These are phyloP conservation scores for Paramuricea clavata DNA, from an alignment of 92 coral and sea anemone genomes.

Conservation along the genomic window DNA sequence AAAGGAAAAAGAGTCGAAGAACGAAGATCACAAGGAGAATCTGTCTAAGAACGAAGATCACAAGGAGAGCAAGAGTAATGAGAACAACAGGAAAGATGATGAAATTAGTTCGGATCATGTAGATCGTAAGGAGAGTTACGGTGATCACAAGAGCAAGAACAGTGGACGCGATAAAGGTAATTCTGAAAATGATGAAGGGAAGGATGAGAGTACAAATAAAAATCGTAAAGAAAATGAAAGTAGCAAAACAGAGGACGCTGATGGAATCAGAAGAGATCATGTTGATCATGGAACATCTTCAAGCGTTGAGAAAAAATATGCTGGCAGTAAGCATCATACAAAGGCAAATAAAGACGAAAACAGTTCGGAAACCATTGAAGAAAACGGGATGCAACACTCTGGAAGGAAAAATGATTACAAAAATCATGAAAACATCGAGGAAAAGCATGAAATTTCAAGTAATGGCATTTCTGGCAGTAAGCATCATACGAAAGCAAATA, in stretches of 20 bases:
- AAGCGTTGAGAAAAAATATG: background rate
- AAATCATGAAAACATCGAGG: background rate
- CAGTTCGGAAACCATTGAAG: background rate
- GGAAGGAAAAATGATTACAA: background rate
- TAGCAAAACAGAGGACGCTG: background rate
- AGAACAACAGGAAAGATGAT: background rate
- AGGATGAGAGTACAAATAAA: background rate
- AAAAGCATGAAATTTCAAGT: background rate
- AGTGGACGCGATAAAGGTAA: background rate
- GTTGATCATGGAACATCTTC: background rate
- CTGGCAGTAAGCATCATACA: no score
- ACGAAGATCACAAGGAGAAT: no score
- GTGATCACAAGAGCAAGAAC: background rate
- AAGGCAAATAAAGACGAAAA: background rate
- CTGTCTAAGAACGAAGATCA: background rate
- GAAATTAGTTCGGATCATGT: background rate
- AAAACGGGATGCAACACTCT: background rate
- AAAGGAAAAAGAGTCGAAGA: no score
- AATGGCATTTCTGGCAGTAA: background rate
- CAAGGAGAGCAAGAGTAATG: conserved; percentile 9
- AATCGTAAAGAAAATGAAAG: conserved; percentile 15
- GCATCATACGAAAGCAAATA: background rate
- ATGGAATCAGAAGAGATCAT: background rate
- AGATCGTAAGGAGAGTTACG: background rate
- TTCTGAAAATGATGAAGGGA: background rate